A percentile compares a stretch with the other conserved stretches of the same genome.
phyloP scores from a whole-genome alignment of 2,113 vertebrate genomes.

The Capra hircus region DNA sequence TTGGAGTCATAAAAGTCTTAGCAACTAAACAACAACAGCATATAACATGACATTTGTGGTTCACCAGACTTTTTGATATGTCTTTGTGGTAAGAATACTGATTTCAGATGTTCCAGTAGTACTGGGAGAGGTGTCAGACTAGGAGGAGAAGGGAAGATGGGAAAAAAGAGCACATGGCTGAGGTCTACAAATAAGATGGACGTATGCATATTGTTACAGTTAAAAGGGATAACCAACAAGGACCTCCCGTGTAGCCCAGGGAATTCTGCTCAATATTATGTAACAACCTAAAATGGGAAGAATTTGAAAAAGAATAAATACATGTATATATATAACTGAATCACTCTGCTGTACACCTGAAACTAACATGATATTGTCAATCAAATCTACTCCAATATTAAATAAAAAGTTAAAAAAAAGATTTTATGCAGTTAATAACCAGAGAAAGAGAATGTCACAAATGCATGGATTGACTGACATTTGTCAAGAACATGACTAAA shows the following conservation, averaged over 20 bases:
- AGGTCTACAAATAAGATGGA: background rate
- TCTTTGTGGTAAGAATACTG: background rate
- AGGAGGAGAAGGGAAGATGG: background rate
- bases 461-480: background rate
- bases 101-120: background rate
- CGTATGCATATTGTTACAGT: background rate
- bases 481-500: background rate
- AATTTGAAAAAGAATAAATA: background rate
- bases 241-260: background rate
- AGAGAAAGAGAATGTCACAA: background rate
- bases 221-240: background rate
- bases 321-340: background rate
- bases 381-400: background rate
- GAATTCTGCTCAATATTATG: background rate
- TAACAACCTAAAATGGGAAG: background rate
- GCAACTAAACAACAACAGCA: background rate
- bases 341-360: background rate
- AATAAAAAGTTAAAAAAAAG: background rate
- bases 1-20: background rate
- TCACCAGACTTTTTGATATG: background rate
- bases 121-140: background rate
- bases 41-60: background rate
- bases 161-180: background rate
- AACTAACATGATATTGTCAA: background rate
- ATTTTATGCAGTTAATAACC: background rate